phyloP scores from a whole-genome alignment of 2,888 invertebrate genomes.

The Parnassius smintheus region DNA sequence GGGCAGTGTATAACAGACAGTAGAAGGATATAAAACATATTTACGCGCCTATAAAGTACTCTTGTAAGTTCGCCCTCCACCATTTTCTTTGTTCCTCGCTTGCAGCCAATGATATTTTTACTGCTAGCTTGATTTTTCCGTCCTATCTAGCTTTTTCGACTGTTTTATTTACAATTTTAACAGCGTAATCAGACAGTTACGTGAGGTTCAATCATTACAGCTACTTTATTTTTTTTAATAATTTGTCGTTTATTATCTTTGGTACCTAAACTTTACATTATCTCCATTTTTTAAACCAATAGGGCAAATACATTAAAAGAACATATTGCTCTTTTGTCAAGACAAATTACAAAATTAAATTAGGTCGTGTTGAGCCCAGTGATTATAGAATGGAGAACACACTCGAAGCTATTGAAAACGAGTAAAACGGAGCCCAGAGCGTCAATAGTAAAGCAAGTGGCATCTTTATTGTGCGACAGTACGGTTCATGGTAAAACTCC shows the following conservation, averaged over 20 bases:
- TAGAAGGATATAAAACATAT: constrained; percentile 82
- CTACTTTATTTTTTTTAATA: constrained; percentile 30
- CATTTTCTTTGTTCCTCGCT: constrained; percentile 80
- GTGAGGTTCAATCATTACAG: constrained; percentile 47
- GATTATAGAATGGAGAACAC: constrained; percentile 46
- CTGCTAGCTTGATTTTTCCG: constrained; percentile 77
- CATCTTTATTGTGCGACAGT: constrained; percentile 74
- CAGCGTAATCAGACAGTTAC: constrained; percentile 67
- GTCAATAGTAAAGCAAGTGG: constrained; percentile 69
- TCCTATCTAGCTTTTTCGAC: constrained; percentile 76
- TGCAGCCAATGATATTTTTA: constrained; percentile 79
- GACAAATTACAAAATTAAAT: constrained; percentile 24
- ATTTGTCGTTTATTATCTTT: neutral
- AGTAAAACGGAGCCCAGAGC: constrained; percentile 59
- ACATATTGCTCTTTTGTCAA: constrained; percentile 4
- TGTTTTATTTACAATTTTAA: constrained; percentile 75
- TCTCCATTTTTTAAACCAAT: neutral
- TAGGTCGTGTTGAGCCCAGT: constrained; percentile 41
- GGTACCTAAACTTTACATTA: neutral
- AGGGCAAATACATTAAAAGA: neutral
- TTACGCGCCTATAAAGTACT: constrained; percentile 82
- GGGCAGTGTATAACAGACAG: constrained; percentile 81
- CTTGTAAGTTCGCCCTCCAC: constrained; percentile 79
- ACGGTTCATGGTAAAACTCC: constrained; percentile 65
- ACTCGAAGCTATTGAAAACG: constrained; percentile 56